phyloP scores from a whole-genome alignment of 2,113 vertebrate genomes.

The Myocastor coypus region DNA sequence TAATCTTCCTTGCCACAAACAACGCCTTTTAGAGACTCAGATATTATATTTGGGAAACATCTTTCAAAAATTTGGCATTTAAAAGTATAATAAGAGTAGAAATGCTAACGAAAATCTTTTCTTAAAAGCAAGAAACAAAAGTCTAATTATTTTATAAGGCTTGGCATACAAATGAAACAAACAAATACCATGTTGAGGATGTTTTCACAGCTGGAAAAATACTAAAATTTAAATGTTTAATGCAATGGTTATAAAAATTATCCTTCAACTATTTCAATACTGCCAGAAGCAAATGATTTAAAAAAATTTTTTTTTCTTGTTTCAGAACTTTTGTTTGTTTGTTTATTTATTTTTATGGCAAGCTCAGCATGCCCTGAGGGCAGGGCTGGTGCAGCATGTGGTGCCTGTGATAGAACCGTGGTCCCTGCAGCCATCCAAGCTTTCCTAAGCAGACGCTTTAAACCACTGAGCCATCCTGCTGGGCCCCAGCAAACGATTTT shows the following conservation, averaged over 20 bases:
- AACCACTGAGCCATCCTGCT: no score
- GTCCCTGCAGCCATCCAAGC: no score
- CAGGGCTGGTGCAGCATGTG: no score
- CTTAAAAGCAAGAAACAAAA: constrained; percentile 20
- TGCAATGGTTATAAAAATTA: constrained; percentile 44
- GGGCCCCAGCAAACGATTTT: constrained; percentile 8
- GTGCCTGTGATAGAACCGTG: no score
- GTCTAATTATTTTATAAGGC: constrained; percentile 4
- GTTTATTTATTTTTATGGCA: no score
- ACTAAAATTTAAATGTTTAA: constrained; percentile 77
- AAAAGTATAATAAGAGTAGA: constrained; percentile 40
- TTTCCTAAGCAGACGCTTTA: no score
- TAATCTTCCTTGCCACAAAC: constrained; percentile 49
- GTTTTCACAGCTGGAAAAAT: constrained; percentile 76
- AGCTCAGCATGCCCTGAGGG: no score
- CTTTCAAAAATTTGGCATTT: constrained; percentile 39
- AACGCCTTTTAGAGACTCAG: not conserved
- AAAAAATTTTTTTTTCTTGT: no score
- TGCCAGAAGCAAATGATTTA: constrained; percentile 35
- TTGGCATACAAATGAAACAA: constrained; percentile 53
- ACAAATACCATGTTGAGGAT: constrained; percentile 45
- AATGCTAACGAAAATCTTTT: not conserved
- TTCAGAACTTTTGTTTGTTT: no score
- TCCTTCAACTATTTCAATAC: not conserved
- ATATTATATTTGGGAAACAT: constrained; percentile 36